phyloP scores from a whole-genome alignment of 1,140 invertebrate species.

The Bradynema listronoti region DNA sequence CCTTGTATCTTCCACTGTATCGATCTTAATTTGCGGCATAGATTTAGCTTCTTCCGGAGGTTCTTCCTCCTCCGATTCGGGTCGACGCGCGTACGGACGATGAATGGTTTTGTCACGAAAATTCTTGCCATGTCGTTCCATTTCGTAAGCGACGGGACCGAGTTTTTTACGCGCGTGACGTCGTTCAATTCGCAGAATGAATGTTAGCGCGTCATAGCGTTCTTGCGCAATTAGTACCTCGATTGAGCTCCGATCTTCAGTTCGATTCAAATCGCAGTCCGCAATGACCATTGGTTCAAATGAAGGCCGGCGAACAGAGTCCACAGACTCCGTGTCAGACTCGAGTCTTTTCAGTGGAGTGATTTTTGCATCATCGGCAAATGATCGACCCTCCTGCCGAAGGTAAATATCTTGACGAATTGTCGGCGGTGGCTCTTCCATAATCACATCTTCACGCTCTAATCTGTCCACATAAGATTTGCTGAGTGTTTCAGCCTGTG shows the following conservation, averaged over 20 bases:
- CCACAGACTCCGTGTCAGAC: slow-evolving; percentile 39
- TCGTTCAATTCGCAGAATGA: slow-evolving; percentile 22
- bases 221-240: slow-evolving; percentile 27
- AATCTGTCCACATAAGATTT: slow-evolving; percentile 36
- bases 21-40: slow-evolving; percentile 16
- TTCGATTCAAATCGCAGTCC: slow-evolving; percentile 29
- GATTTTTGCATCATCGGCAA: slow-evolving; percentile 29
- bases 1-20: slow-evolving; percentile 8
- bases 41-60: not conserved
- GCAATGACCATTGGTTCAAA: not conserved
- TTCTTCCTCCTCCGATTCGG: slow-evolving; percentile 5
- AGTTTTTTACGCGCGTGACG: slow-evolving; percentile 16
- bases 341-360: not conserved
- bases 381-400: slow-evolving; percentile 29
- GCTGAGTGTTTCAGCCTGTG: slow-evolving; percentile 11
- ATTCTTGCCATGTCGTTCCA: slow-evolving; percentile 33
- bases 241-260: slow-evolving; percentile 23
- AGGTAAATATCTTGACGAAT: slow-evolving; percentile 26
- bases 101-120: slow-evolving; percentile 24
- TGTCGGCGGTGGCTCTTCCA: too few relatives aligned
- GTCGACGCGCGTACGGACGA: slow-evolving; percentile 3
- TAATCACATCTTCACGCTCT: slow-evolving; percentile 33
- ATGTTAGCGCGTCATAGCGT: slow-evolving; percentile 16
- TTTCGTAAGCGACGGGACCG: slow-evolving; percentile 35
- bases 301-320: slow-evolving; percentile 19